A percentile compares a stretch with the other conserved stretches of the same genome.
These are phyloP conservation scores for Eidolon helvum DNA, from an alignment of 2,113 vertebrate genomes.

Conservation along the genomic window DNA sequence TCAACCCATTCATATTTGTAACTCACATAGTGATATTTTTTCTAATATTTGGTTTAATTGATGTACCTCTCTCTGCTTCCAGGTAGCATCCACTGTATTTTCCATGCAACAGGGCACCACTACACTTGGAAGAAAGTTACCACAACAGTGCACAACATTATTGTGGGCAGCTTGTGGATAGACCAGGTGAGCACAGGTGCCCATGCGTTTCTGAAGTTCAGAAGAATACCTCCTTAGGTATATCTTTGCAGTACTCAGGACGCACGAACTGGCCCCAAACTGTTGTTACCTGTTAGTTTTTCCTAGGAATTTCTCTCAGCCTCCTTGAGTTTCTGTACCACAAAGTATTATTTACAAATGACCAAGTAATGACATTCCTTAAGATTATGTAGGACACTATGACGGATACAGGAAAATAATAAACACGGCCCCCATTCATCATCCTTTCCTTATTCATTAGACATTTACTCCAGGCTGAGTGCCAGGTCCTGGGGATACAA, in stretches of 20 bases:
- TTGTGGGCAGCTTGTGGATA: conserved; percentile 98
- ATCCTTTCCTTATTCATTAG: background rate
- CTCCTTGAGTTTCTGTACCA: background rate
- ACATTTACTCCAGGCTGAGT: background rate
- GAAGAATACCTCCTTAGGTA: background rate
- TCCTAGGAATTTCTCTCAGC: background rate
- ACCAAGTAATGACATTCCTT: background rate
- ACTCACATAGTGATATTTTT: background rate
- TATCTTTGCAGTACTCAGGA: background rate
- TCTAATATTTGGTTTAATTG: background rate
- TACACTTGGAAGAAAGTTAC: conserved; percentile 99
- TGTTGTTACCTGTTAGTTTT: background rate
- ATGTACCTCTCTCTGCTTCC: background rate
- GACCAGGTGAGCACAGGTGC: conserved; percentile 90
- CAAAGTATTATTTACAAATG: background rate
- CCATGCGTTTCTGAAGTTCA: background rate
- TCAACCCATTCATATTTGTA: background rate
- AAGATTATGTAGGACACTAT: background rate
- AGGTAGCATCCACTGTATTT: conserved; percentile 97
- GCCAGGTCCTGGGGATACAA: background rate
- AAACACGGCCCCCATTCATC: background rate
- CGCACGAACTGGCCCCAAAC: background rate
- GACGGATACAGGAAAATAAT: background rate
- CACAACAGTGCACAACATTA: conserved; percentile 98
- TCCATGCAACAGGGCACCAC: conserved; percentile 93